phyloP scores from a whole-genome alignment of 35 echinoderm and acorn worm genomes.

The Lytechinus variegatus region DNA sequence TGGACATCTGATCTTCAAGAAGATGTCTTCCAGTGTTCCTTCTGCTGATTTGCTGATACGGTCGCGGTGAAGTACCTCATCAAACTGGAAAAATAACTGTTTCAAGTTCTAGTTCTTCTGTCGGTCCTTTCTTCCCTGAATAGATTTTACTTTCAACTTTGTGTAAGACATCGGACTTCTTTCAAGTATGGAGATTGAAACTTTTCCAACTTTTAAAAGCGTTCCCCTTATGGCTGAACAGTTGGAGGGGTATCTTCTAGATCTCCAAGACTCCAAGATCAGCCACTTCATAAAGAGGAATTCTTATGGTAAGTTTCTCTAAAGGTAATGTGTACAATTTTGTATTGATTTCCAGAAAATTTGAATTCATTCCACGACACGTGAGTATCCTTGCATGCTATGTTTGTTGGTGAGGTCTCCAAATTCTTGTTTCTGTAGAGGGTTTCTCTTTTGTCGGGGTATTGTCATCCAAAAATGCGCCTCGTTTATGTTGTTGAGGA shows the following conservation, averaged over 20 bases:
- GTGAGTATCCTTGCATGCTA: no score
- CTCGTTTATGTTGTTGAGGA: no score
- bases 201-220: neutral
- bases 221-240: slow-evolving; percentile 8
- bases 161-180: neutral
- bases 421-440: no score
- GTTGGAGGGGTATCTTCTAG: neutral
- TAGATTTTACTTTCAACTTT: neutral
- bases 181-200: neutral
- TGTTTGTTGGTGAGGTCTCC: no score
- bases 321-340: neutral
- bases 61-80: neutral
- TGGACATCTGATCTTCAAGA: neutral
- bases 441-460: no score
- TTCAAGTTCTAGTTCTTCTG: neutral
- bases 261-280: neutral
- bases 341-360: neutral
- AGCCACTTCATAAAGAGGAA: neutral
- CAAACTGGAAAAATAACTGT: neutral
- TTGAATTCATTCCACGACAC: no score
- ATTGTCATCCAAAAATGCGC: no score
- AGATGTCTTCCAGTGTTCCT: neutral
- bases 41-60: neutral
- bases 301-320: neutral
- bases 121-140: neutral